These are phyloP conservation scores for Centruroides sculpturatus DNA, from an alignment of 1,140 invertebrate genomes.

Conservation along the genomic window DNA sequence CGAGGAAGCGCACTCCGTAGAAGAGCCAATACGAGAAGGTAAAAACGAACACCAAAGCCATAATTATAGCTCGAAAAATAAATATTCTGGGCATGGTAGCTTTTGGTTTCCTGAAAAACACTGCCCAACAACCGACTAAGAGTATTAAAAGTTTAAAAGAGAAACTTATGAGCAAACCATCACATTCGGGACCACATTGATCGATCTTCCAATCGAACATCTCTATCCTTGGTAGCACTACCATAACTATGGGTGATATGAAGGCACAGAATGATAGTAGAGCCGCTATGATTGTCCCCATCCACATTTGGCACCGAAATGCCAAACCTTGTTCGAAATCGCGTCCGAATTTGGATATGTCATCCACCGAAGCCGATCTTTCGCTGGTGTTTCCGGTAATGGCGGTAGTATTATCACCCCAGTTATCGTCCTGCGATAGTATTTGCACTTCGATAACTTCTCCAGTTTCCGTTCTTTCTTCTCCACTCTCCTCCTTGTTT, in stretches of 20 bases:
- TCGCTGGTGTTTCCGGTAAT: constrained; percentile 94
- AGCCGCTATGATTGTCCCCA: constrained; percentile 57
- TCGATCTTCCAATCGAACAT: constrained; percentile 23
- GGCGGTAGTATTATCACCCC: constrained; percentile 94
- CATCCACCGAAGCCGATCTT: constrained; percentile 81
- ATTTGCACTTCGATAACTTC: constrained; percentile 86
- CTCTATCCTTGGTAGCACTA: constrained; percentile 76
- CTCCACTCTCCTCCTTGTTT: constrained; percentile 24
- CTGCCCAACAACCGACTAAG: constrained; percentile 81
- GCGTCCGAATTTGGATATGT: constrained; percentile 37
- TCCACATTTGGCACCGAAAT: constrained; percentile 60
- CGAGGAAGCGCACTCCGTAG: constrained; percentile 72
- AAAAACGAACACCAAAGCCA: constrained; percentile 78
- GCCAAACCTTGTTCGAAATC: constrained; percentile 26
- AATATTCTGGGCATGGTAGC: constrained; percentile 88
- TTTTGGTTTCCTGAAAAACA: constrained; percentile 46
- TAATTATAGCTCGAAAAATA: constrained; percentile 70
- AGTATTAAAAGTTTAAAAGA: constrained; percentile 82
- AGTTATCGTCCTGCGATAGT: constrained; percentile 84
- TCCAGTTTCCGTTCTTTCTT: constrained; percentile 36
- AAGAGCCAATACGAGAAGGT: constrained; percentile 96
- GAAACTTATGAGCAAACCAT: constrained; percentile 76
- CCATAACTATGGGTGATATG: constrained; percentile 84
- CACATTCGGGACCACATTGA: constrained; percentile 66
- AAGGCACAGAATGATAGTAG: constrained; percentile 67